Evolutionary conservation across 2,113 vertebrate species (phyloP).

Genomic region (Vulpes vulpes): DNA sequence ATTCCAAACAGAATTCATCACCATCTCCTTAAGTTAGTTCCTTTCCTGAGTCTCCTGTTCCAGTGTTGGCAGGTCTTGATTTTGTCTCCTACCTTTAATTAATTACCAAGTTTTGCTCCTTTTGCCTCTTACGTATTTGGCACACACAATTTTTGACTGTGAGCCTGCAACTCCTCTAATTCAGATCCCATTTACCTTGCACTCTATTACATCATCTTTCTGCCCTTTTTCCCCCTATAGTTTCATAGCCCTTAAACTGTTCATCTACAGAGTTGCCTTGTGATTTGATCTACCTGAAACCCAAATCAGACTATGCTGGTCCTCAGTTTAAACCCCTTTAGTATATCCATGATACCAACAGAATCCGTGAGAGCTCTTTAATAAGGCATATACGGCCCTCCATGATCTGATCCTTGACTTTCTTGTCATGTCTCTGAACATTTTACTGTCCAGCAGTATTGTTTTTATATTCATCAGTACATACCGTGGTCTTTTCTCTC

Average conservation of each 20-base stretch:
- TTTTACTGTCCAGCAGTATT: not conserved
- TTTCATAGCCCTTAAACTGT: not conserved
- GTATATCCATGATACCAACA: not conserved
- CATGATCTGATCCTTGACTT: not conserved
- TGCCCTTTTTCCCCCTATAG: not conserved
- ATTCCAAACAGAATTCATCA: not conserved
- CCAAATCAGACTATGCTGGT: not conserved
- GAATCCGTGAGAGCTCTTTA: not conserved
- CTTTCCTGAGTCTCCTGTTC: not conserved
- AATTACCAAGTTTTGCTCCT: not conserved
- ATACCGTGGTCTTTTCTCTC: not conserved
- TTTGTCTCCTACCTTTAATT: not conserved
- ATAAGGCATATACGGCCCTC: not conserved
- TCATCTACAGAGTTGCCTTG: not conserved
- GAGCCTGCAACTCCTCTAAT: not conserved
- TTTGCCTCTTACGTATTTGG: not conserved
- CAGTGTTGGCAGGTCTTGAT: not conserved
- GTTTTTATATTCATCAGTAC: not conserved
- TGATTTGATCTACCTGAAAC: not conserved
- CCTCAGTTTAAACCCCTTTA: not conserved
- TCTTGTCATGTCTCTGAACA: not conserved
- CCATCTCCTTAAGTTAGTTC: not conserved
- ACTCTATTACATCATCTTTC: not conserved
- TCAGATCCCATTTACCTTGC: not conserved
- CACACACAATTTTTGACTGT: not conserved